phyloP scores from a whole-genome alignment of 2,113 vertebrate species.

The Todiramphus chloris region DNA sequence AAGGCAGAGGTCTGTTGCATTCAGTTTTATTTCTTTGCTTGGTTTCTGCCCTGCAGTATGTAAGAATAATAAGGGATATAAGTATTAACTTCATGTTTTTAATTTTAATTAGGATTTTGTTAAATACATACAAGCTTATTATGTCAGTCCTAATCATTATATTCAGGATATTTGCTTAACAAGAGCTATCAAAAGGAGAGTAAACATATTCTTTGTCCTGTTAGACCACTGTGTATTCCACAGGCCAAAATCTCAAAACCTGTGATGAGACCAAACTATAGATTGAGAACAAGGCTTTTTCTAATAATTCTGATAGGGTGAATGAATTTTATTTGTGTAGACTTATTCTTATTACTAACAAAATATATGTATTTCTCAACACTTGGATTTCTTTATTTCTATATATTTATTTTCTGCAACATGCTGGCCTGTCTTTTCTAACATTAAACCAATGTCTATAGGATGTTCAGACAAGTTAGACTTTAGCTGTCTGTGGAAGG shows the following conservation, averaged over 20 bases:
- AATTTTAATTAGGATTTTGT: neutral
- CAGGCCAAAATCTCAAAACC: neutral
- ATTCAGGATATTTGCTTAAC: neutral
- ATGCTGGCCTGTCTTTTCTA: neutral
- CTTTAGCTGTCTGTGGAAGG: neutral
- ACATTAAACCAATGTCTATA: neutral
- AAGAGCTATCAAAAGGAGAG: neutral
- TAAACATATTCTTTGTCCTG: neutral
- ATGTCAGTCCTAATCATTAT: neutral
- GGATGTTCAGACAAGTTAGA: neutral
- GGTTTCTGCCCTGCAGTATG: neutral
- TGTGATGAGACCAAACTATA: neutral
- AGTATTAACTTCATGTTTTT: neutral
- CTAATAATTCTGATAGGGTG: neutral
- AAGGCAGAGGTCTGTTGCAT: slow-evolving; percentile 50
- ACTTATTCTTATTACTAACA: neutral
- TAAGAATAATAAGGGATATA: neutral
- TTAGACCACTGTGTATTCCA: neutral
- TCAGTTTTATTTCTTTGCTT: slow-evolving; percentile 28
- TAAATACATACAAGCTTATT: neutral
- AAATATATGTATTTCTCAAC: neutral
- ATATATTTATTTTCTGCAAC: neutral
- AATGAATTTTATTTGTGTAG: neutral
- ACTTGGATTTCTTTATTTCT: neutral
- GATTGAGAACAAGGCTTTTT: neutral